Evolutionary conservation across 2,797 vertebrate genomes (phyloP).

Genomic region (Sebastes matsubarae): DNA sequence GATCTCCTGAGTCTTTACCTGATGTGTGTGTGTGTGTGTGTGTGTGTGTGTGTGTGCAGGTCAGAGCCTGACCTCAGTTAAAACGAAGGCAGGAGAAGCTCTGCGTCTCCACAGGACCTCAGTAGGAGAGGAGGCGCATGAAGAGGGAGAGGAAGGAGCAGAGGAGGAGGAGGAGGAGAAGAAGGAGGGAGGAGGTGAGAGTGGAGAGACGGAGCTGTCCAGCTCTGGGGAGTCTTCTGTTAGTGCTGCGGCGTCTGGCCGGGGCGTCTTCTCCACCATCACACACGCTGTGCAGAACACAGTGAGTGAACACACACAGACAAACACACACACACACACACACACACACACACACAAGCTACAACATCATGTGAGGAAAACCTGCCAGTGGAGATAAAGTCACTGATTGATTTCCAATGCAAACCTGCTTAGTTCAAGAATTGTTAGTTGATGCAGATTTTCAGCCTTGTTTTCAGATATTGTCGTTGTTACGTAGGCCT

Average conservation of each 20-base stretch:
- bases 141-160: conserved; percentile 31
- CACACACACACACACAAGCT: not conserved
- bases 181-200: conserved; percentile 30
- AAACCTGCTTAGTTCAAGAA: not conserved
- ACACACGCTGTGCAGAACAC: conserved; percentile 93
- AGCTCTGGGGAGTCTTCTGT: conserved; percentile 50
- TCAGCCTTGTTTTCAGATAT: not conserved
- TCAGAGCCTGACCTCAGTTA: conserved; percentile 92
- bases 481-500: not conserved
- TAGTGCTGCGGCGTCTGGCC: conserved; percentile 72
- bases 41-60: conserved; percentile 74
- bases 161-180: not conserved
- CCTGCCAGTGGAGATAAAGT: not conserved
- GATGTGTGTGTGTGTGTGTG: not conserved
- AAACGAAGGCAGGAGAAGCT: conserved; percentile 84
- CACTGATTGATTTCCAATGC: not conserved
- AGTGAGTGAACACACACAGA: conserved; percentile 78
- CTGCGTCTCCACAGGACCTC: conserved; percentile 73
- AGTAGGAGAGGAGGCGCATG: conserved; percentile 65
- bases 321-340: not conserved
- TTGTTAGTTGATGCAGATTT: not conserved
- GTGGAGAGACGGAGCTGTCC: conserved; percentile 28
- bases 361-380: not conserved
- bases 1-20: not conserved
- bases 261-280: conserved; percentile 91